phyloP scores from a whole-genome alignment of 2,113 vertebrate genomes.

The Phrynosoma blainvillii region DNA sequence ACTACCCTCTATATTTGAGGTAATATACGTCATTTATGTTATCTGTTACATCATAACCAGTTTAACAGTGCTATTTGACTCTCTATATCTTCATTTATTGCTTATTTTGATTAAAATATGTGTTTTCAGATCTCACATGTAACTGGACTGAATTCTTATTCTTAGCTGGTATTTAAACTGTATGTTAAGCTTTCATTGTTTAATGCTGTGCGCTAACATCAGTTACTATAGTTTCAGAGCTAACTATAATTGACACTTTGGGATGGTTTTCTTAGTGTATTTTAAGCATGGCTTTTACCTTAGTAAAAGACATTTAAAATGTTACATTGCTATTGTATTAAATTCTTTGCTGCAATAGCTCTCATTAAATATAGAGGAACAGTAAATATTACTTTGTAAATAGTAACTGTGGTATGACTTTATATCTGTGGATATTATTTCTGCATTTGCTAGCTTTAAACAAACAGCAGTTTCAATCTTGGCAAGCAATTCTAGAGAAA shows the following conservation, averaged over 20 bases:
- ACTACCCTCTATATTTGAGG: conserved; percentile 21
- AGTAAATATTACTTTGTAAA: conserved; percentile 48
- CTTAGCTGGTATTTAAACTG: conserved; percentile 41
- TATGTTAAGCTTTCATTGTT: conserved; percentile 36
- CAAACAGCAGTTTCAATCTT: conserved; percentile 46
- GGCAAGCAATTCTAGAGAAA: conserved; percentile 40
- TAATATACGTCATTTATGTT: conserved; percentile 46
- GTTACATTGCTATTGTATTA: conserved; percentile 28
- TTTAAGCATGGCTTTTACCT: conserved; percentile 51
- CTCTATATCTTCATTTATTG: neutral
- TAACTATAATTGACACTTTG: conserved; percentile 59
- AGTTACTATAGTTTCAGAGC: conserved; percentile 52
- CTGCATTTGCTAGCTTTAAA: conserved; percentile 32
- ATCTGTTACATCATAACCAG: neutral
- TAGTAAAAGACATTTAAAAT: conserved; percentile 54
- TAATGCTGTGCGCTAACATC: conserved; percentile 29
- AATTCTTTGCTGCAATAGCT: conserved; percentile 54
- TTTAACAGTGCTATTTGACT: conserved; percentile 42
- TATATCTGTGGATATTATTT: conserved; percentile 19
- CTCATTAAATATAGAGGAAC: conserved; percentile 44
- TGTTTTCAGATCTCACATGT: conserved; percentile 30
- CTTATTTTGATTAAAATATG: conserved; percentile 33
- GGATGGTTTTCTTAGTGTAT: conserved; percentile 49
- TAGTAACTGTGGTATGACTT: conserved; percentile 42
- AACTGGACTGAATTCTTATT: conserved; percentile 41